A percentile compares a stretch with the other conserved stretches of the same genome.
Conservation (phyloP, 2,797 vertebrate genomes). For the Cirrhinus molitorella region DNA sequence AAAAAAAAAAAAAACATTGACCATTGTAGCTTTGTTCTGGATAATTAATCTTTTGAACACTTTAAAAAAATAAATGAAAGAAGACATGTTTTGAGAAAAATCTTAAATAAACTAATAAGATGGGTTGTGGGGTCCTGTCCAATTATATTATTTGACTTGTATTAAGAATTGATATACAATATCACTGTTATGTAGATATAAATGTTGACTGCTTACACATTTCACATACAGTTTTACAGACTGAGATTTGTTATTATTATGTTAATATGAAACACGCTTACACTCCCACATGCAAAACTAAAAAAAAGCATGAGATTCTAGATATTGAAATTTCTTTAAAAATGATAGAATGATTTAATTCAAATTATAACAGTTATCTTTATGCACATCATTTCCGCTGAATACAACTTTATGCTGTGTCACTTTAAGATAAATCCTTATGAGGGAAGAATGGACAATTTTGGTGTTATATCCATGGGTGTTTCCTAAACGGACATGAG, state of each 20-base stretch:
- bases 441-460: slow-evolving; percentile 54
- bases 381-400: not conserved
- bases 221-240: not conserved
- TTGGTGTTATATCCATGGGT: slow-evolving; percentile 55
- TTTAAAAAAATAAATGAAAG: not conserved
- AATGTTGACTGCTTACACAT: not conserved
- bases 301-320: not conserved
- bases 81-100: not conserved
- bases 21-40: no score
- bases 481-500: slow-evolving; percentile 57
- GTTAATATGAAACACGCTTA: not conserved
- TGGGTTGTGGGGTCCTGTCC: not conserved
- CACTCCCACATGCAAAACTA: not conserved
- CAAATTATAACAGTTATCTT: not conserved
- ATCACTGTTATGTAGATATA: not conserved
- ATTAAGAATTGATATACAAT: not conserved
- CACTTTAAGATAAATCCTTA: slow-evolving; percentile 15
- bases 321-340: not conserved
- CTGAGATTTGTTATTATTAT: not conserved
- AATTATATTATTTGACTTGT: not conserved
- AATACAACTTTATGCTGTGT: not conserved
- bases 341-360: not conserved
- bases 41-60: not conserved
- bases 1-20: no score
- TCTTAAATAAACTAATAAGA: not conserved